Evolutionary conservation across 2,888 invertebrate genomes (phyloP), one percentile per base, ranked within the genome.

Genomic region (Prostheceraeus crozeri): DNA sequence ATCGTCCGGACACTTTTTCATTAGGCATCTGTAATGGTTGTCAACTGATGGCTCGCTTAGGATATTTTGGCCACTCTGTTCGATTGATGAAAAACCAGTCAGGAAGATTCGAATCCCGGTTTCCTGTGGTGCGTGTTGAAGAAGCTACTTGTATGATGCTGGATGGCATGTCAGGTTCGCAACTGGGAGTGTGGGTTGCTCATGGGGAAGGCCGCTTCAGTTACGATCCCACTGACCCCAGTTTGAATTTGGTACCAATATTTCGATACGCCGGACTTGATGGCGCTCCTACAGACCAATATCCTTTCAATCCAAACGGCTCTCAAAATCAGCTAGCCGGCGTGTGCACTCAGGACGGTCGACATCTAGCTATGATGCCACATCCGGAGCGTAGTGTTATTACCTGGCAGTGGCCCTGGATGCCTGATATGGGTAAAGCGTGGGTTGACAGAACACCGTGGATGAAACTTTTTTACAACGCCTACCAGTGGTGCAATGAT

Each of bases 1-100:
- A 77, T 11, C 77, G 79, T 10, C 19, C 64, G 0, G 85, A 94
- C 72, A 90, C 90, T 0, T 96, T 98, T 76, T 91, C 91, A 55
- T 81, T 96, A 65, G 96, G 96, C 28, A 86, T 94, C n/a, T 98
- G 96, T 73, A 98, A 98, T 75, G 96, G 96, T 0, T 96, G 96
- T 71, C 96, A 98, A 72, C 78, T 98, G 65, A 88, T 96, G 89
- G 87, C 85, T 3, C 77, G 89, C 23, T 82, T 98, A 3, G 91
- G 91, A 2, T 94, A 90, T 89, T 80, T 96, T 51, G 86, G 8
- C 33, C 8, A 33, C 33, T 33, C 72, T 3, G 65, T 77, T 64
- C 66, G 68, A 10, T 76, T 96, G 23, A 84, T 86, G 66, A 87
- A 85, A 66, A 98, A 98, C 72, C 78, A 79, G 52, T 94, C 94